Base-by-base conservation (phyloP, 1,140 invertebrate species). In the Trialeurodes vaporariorum region DNA sequence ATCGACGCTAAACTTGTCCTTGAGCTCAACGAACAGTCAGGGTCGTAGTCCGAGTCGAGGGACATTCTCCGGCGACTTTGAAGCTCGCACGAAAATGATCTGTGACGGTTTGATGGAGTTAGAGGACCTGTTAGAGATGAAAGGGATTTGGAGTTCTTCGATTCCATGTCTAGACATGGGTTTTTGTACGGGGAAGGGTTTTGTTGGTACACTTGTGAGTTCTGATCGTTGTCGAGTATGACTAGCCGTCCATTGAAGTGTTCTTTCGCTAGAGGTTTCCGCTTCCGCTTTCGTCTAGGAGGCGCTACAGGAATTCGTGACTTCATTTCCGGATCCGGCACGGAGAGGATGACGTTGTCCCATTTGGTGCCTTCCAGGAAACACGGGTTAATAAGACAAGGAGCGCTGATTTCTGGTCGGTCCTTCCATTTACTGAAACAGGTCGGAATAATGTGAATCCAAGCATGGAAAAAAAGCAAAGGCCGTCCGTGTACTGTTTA, bases 291-390 rank as follows among this genome's bases (percentile, higher is more conserved):
- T 24, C 49, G 27, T 2, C 64, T 11, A 24, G 64, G 64, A 13
- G 64, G 64, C 1, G 64, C 27, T 17, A 65, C 34, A 2, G 64
- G 64, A 5, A 27, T 64, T 49, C 64, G 12, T 1, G 64, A 40
- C 23, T 65, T 65, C 63, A 64, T 64, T 49, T 65, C n/a, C 21
- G 64, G 64, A 22, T 65, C 64, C 24, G 64, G 64, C 17, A 65
- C 49, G 12, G 64, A 40, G n/a, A 65, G 27, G 25, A 65, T 65
- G 25, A 65, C 64, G 49, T 65, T 65, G 12, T 65, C 27, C 64
- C 64, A 65, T n/a, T 65, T 65, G 22, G 27, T 27, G n/a, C 64
- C 64, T 17, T 27, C 49, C 12, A 65, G 34, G 49, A 40, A 65
- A 23, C 49, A 40, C 13, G 64, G 64, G 49, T 65, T 65, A 24